Evolutionary conservation across 1,140 invertebrate species (phyloP).

Genomic region (Calliopsis andreniformis): DNA sequence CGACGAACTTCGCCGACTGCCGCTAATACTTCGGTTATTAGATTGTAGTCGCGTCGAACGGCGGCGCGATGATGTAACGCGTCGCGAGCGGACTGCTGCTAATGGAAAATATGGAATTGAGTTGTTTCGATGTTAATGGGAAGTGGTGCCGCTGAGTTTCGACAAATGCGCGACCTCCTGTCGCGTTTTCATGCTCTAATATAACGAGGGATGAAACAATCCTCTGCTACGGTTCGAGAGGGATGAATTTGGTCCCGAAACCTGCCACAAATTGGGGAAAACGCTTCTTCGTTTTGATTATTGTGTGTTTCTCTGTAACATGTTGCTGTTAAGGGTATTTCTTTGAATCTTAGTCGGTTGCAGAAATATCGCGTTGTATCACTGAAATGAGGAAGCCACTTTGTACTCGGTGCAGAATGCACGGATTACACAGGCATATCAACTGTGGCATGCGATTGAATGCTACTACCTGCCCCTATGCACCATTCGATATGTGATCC

Average conservation of each 20-base stretch:
- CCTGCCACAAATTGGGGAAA: too few species aligned
- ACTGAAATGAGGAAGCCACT: constrained; percentile 23
- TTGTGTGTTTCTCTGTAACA: too few species aligned
- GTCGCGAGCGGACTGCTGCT: constrained; percentile 15
- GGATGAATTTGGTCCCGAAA: too few species aligned
- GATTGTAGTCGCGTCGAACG: constrained; percentile 24
- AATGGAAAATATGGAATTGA: constrained; percentile 33
- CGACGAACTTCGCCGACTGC: constrained; percentile 34
- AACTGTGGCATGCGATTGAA: constrained; percentile 51
- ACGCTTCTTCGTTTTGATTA: too few species aligned
- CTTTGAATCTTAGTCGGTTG: not conserved
- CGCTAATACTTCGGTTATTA: constrained; percentile 41
- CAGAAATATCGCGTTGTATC: not conserved
- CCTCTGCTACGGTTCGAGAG: too few species aligned
- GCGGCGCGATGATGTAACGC: constrained; percentile 7
- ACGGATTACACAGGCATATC: constrained; percentile 56
- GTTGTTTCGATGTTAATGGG: constrained; percentile 4
- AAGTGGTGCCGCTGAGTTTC: not conserved
- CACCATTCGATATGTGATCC: constrained; percentile 51
- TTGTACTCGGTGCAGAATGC: constrained; percentile 46
- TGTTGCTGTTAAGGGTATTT: too few species aligned
- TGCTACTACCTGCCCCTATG: constrained; percentile 40
- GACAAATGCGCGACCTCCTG: too few species aligned
- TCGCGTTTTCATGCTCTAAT: too few species aligned
- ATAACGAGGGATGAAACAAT: too few species aligned